Evolutionary conservation across 2,113 vertebrate genomes (phyloP).

Genomic region (Triplophysa tibetana): DNA sequence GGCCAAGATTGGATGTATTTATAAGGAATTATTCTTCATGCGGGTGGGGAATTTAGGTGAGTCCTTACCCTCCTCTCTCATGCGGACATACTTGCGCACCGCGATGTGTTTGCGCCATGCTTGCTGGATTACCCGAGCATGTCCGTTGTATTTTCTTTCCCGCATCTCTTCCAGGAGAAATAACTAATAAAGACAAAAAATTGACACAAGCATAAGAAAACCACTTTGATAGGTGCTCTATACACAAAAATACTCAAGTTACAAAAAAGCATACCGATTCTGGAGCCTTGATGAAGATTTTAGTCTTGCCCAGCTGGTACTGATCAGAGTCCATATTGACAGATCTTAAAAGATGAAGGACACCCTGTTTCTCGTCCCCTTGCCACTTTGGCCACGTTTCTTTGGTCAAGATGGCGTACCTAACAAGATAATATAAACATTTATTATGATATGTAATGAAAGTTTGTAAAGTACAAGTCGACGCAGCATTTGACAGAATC

Average conservation of each 20-base stretch:
- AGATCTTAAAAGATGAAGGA: conserved; percentile 76
- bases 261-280: conserved; percentile 74
- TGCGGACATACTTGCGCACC: conserved; percentile 80
- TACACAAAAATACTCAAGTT: background rate
- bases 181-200: conserved; percentile 57
- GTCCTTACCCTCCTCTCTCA: conserved; percentile 80
- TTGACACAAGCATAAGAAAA: background rate
- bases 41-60: background rate
- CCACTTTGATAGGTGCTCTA: background rate
- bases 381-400: conserved; percentile 79
- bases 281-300: conserved; percentile 84
- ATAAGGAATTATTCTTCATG: background rate
- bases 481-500: background rate
- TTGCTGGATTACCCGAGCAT: conserved; percentile 82
- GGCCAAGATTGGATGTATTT: too few species aligned
- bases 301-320: conserved; percentile 80
- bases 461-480: too few species aligned
- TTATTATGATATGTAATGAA: background rate
- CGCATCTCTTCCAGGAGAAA: conserved; percentile 79
- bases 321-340: conserved; percentile 84
- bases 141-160: conserved; percentile 76
- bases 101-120: conserved; percentile 84
- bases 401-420: conserved; percentile 81
- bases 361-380: conserved; percentile 76
- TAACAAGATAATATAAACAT: conserved; percentile 45